Evolutionary conservation across 2,797 vertebrate genomes (phyloP), one percentile per base, ranked within the genome.

Genomic region (Miichthys miiuy): DNA sequence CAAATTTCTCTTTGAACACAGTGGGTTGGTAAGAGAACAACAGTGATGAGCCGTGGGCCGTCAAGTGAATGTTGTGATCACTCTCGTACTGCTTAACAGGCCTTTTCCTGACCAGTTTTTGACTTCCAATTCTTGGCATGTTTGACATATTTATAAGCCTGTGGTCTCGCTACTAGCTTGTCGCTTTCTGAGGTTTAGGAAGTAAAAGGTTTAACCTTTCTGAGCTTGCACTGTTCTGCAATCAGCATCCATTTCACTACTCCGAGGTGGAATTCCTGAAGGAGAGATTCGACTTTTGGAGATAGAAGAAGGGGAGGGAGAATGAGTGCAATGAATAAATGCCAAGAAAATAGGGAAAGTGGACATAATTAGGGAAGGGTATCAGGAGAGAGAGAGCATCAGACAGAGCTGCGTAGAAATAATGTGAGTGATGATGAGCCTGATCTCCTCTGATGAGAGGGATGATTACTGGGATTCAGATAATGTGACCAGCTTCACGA

Each of bases 191-290:
- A 60, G 56, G 74, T 87, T 84, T 70, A 18, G 38, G 38, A 81
- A 65, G 80, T 80, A 80, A 87, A 80, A 61, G 57, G 62, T 89
- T 90, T 79, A 80, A 87, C 75, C 72, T 81, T 12, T 54, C 21
- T 1, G 50, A 72, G 62, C 57, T 51, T 1, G 54, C n/a, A 30
- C 77, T 52, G 72, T 61, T 81, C 55, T 60, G 72, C 75, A 68
- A 74, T 88, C 80, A 63, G 75, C 48, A 77, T 78, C 75, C 60
- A 54, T 84, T 76, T 83, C 76, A 57, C 50, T 63, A 62, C 74
- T 87, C 52, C 52, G 81, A 51, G 74, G 80, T 80, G 25, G 68
- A 79, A 86, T 85, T 83, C 69, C 79, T 61, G 78, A 76, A 82
- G 79, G 52, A 77, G 65, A 80, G 76, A 83, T 88, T 81, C 84